Evolutionary conservation across 1,140 invertebrate genomes (phyloP), one percentile per base, ranked within the genome.

Genomic region (Drosophila lacertosa): DNA sequence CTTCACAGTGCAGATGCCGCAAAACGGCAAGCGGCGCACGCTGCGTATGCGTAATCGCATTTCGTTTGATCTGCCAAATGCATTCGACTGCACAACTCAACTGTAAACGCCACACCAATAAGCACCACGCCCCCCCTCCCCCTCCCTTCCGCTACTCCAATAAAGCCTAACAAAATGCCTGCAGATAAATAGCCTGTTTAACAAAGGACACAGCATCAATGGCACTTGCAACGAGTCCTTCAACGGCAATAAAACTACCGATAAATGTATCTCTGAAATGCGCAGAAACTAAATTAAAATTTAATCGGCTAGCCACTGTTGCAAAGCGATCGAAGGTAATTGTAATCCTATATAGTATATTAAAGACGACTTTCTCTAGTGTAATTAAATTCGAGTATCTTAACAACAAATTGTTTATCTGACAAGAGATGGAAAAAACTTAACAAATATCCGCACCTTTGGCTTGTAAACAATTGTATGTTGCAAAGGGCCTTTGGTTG

Each of bases 1-100:
- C n/a, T n/a, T n/a, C n/a, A n/a, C n/a, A 29, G 7, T 16, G 1
- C 15, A 13, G 0, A 13, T 6, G 6, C 20, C 2, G 5, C 60
- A 15, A n/a, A 37, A 18, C 33, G 13, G 15, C 33, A n/a, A 22
- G 42, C 42, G 24, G 13, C 24, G n/a, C 20, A 77, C 64, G 6
- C 26, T 47, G 62, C 66, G 59, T 79, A 78, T 78, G 66, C 80
- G 67, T 84, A 63, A 79, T 72, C 62, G 39, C 72, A 65, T 77
- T 68, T 68, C 57, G 58, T 47, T 67, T 76, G 51, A 58, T 62
- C 65, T 77, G 74, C 39, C 65, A 68, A 74, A 75, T 58, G 62
- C 63, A 66, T 48, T 64, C 29, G 40, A 57, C 71, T 74, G 71
- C 51, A 55, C 50, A 65, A 59, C 48, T 45, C 68, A 57, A 42